Evolutionary conservation across 2,113 vertebrate genomes (phyloP), one percentile per base, ranked within the genome.

Genomic region (Prochilodus magdalenae): DNA sequence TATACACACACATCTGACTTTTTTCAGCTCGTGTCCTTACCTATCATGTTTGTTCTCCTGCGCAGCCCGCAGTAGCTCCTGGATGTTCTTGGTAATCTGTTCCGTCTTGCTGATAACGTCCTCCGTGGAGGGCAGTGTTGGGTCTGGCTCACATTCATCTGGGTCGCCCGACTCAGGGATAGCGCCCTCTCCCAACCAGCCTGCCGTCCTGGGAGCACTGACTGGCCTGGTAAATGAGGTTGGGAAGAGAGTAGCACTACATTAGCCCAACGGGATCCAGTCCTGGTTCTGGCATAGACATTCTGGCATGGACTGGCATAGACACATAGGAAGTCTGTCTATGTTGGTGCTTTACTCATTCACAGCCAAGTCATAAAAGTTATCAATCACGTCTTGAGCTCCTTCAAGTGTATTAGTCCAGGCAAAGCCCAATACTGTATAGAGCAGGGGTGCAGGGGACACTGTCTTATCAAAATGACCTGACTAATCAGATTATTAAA

Each of bases 11-110:
- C 15, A 51, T 51, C 47, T 53, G 14, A 53, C 18, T 55, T 22
- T 13, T 11, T 24, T 15, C 5, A 13, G 57, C n/a, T 2, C 6
- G 11, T 60, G 5, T 6, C 49, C 53, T 75, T 79, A 99, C 98
- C 98, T 98, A 90, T 99, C 97, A 0, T 98, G 96, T 80, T 98
- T 99, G 89, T 97, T 99, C 90, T 99, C 98, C 80, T 99, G 98
- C 0, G 98, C 98, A 0, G 98, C 98, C 78, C 97, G 89, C 47
- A 99, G 88, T 74, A 99, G 95, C 83, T 99, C 98, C 92, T 99
- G 98, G 76, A 99, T 99, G 84, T 99, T 99, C 89, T 99, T 99
- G 5, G 98, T 99, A 90, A 99, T 99, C 90, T 99, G 98, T 85
- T 99, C 98, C 0, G 98, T 99, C 87, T 98, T 99, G 79, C 97